Percentiles rank a stretch among this genome's conserved stretches.
phyloP scores from a whole-genome alignment of 2,888 invertebrate genomes.

The Eutolmus rufibarbis region DNA sequence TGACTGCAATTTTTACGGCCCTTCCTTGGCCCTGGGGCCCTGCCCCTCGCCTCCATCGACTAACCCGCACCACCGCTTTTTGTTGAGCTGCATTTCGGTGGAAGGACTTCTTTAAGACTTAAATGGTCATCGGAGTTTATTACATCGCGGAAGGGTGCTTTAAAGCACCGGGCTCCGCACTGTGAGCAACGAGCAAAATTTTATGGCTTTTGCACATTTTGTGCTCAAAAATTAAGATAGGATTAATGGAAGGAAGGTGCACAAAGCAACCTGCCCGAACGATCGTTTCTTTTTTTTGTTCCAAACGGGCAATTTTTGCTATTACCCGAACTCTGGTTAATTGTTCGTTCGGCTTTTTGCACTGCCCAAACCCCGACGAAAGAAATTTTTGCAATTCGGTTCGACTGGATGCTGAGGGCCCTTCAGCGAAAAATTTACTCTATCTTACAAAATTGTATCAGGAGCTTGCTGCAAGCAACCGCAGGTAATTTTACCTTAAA shows the following conservation, averaged over 20 bases:
- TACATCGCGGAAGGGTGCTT: conserved; percentile 1
- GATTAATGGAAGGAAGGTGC: background rate
- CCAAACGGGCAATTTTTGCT: background rate
- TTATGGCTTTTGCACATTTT: conserved; percentile 23
- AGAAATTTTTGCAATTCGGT: background rate
- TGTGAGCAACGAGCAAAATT: background rate
- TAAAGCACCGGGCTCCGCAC: background rate
- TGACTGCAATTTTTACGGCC: conserved; percentile 22
- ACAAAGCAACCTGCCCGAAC: background rate
- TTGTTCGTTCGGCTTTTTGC: background rate
- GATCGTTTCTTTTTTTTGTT: background rate
- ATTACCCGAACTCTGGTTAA: background rate
- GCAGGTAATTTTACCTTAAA: background rate
- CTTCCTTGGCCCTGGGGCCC: background rate
- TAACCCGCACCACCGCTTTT: background rate
- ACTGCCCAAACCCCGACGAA: background rate
- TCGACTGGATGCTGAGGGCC: background rate
- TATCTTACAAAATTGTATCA: background rate
- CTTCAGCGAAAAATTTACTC: background rate
- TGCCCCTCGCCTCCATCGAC: background rate
- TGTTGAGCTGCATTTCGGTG: background rate
- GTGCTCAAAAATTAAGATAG: background rate
- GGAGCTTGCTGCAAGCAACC: background rate
- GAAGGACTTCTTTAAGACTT: conserved; percentile 28
- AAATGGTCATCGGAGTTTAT: conserved; percentile 22